Evolutionary conservation across 2,888 invertebrate genomes (phyloP), one percentile per base, ranked within the genome.

Genomic region (Tuta absoluta): DNA sequence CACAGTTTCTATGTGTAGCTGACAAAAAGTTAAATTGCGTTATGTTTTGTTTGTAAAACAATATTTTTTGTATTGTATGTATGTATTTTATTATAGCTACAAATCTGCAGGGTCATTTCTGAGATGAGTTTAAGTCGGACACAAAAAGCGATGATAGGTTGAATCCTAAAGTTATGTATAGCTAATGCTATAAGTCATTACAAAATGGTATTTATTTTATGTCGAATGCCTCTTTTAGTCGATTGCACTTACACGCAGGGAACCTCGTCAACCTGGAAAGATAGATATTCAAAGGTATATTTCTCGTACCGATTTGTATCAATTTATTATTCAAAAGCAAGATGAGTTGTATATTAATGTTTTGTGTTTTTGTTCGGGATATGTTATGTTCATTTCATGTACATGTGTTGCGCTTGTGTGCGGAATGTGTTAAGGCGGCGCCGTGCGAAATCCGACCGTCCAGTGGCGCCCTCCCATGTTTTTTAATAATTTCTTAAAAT

Each of bases 131-230:
- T 17, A n/a, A n/a, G 17, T 45, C 45, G 45, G 45, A 45, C 45
- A 45, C 23, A 23, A 49, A 23, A 19, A 49, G 23, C 23, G 11
- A 53, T 23, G 51, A 53, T 53, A 53, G 51, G 11, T 23, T 53
- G 24, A 23, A 53, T 53, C 51, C 21, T 53, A 23, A 53, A 23
- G 23, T 53, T 53, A 53, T 53, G 11, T 24, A 28, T 56, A 56
- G 56, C 56, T 28, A 56, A 24, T 33, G 56, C 56, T 56, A 56
- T 53, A 23, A 21, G 56, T 56, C 56, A 33, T 56, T 56, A 56
- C 56, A 56, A 56, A 56, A 53, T 53, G 51, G 51, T 53, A 53
- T 1, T 53, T 53, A 24, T 53, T 49, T 21, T 53, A 53, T 53
- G 51, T 53, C 17, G 45, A 45, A 45, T 45, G 45, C 45, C 45